These are phyloP conservation scores for Aspidiotus rigidus DNA, from an alignment of 2,888 invertebrate genomes.

Conservation along the genomic window DNA sequence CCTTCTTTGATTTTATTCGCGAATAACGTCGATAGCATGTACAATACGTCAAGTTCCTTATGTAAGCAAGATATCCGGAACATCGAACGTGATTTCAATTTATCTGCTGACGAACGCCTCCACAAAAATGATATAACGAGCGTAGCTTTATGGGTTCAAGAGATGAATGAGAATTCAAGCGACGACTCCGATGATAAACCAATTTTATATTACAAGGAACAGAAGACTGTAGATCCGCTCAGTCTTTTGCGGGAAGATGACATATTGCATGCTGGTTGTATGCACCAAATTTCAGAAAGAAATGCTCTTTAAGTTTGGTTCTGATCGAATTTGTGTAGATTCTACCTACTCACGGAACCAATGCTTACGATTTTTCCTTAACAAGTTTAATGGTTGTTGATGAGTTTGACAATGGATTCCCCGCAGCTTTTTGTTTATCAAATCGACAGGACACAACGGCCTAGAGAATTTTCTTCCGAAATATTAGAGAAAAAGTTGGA, in stretches of 20 bases:
- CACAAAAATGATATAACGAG: conserved; percentile 10
- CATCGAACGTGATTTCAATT: conserved; percentile 11
- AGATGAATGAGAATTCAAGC: too few relatives aligned
- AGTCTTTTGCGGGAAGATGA: too few relatives aligned
- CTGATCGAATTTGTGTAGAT: conserved; percentile 39
- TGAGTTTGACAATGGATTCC: conserved; percentile 37
- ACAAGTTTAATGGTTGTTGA: conserved; percentile 37
- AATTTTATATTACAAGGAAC: too few relatives aligned
- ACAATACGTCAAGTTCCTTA: too few relatives aligned
- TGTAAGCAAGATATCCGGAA: conserved; percentile 21
- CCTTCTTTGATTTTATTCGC: too few relatives aligned
- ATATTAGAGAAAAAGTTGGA: conserved; percentile 32
- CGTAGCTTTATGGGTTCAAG: conserved; percentile 17
- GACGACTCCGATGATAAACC: too few relatives aligned
- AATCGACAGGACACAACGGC: conserved; percentile 34
- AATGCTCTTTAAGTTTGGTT: conserved; percentile 37
- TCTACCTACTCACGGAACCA: conserved; percentile 39
- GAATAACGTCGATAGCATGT: too few relatives aligned
- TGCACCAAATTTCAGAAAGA: conserved; percentile 38
- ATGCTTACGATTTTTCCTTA: conserved; percentile 37
- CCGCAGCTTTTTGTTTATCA: conserved; percentile 37
- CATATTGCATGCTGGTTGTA: conserved; percentile 38
- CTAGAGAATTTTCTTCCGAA: conserved; percentile 34
- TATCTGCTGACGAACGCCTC: neutral
- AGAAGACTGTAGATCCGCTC: too few relatives aligned